These are phyloP conservation scores for Epizoanthus rinbou DNA, from an alignment of 92 coral and sea anemone species.

Conservation along the genomic window DNA sequence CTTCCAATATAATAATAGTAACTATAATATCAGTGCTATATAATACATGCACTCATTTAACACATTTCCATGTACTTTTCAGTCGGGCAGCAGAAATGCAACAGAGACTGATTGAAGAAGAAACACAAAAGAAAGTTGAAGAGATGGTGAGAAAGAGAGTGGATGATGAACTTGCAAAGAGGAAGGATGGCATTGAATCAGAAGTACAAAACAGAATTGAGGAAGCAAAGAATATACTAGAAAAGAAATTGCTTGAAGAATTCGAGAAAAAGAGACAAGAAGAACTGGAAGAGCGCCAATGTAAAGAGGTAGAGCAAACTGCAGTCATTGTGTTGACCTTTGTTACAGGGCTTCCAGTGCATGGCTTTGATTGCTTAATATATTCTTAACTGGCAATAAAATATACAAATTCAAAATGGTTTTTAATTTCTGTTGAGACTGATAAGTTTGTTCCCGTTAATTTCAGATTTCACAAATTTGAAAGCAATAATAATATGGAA, in stretches of 20 bases:
- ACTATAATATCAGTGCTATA: too few relatives aligned
- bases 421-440: too few relatives aligned
- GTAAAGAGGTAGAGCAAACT: slow-evolving; percentile 75
- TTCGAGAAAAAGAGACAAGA: slow-evolving; percentile 93
- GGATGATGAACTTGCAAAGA: slow-evolving; percentile 95
- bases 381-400: too few relatives aligned
- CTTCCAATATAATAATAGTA: too few relatives aligned
- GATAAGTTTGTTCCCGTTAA: too few relatives aligned
- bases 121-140: slow-evolving; percentile 90
- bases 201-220: slow-evolving; percentile 94
- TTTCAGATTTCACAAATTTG: too few relatives aligned
- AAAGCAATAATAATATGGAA: too few relatives aligned
- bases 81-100: slow-evolving; percentile 99
- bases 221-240: slow-evolving; percentile 95
- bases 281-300: slow-evolving; percentile 83
- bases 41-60: too few relatives aligned
- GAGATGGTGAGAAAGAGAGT: slow-evolving; percentile 97
- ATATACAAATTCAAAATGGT: too few relatives aligned
- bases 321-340: too few relatives aligned
- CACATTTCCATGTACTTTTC: not conserved
- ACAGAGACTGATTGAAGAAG: slow-evolving; percentile 92
- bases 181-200: slow-evolving; percentile 95
- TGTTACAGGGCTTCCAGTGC: slow-evolving; percentile 1
- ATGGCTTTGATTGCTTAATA: too few relatives aligned
- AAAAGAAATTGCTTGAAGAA: slow-evolving; percentile 96